Percentiles rank a stretch among this genome's conserved stretches.
These are phyloP conservation scores for Sinosuthora webbiana DNA, from an alignment of 2,113 vertebrate species.

Conservation along the genomic window DNA sequence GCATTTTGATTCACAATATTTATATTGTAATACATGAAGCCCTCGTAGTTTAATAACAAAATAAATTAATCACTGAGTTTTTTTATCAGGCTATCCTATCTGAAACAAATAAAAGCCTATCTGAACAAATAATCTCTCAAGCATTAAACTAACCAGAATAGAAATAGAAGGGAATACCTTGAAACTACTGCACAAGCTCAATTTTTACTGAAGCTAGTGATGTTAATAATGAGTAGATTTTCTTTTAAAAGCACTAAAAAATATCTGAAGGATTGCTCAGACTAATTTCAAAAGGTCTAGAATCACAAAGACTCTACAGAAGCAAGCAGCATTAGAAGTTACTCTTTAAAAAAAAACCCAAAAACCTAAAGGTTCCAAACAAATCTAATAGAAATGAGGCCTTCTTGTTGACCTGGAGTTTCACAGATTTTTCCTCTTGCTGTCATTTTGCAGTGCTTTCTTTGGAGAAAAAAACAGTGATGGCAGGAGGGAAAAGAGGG, in stretches of 20 bases:
- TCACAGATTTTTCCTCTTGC: neutral
- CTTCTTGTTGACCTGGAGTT: neutral
- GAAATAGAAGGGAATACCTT: neutral
- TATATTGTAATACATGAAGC: neutral
- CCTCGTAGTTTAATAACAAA: neutral
- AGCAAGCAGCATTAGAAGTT: neutral
- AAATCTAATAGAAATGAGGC: neutral
- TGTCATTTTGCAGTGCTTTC: neutral
- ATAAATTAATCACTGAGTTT: neutral
- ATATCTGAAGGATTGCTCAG: neutral
- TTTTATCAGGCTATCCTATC: neutral
- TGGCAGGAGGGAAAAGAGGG: neutral
- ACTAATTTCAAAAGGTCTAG: neutral
- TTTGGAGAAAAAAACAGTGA: neutral
- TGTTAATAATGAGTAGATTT: slow-evolving; percentile 11
- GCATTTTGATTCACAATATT: neutral
- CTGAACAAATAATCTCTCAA: slow-evolving; percentile 12
- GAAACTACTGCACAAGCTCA: neutral
- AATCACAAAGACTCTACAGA: neutral
- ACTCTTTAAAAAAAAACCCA: neutral
- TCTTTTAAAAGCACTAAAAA: neutral
- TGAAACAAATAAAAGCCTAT: slow-evolving; percentile 6
- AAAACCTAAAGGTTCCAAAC: neutral
- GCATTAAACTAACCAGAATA: neutral
- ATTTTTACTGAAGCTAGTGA: neutral